Percentiles rank a stretch among this genome's conserved stretches.
Evolutionary conservation across 2,113 vertebrate genomes (phyloP).

Genomic region (Lasiurus cinereus): DNA sequence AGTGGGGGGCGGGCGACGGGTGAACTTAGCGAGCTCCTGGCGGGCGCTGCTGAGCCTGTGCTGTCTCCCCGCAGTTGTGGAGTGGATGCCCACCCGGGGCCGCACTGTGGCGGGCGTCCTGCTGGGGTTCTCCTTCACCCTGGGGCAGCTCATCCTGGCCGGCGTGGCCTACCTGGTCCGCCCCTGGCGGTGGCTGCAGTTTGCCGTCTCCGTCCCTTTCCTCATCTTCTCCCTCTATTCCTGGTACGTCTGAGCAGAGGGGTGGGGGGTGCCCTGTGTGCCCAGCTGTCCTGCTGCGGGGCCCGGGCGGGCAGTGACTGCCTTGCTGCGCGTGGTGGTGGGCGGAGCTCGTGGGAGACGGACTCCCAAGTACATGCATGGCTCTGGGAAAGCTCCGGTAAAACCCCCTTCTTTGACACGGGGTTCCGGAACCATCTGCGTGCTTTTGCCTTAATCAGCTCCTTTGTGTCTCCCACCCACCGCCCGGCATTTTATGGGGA

Average conservation of each 20-base stretch:
- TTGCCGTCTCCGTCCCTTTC: conserved; percentile 82
- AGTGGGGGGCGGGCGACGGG: neutral
- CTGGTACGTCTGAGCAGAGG: conserved; percentile 77
- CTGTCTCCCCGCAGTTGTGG: conserved; percentile 75
- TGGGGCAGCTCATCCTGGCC: conserved; percentile 84
- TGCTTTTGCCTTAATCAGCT: neutral
- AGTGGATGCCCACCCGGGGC: conserved; percentile 84
- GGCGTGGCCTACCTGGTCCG: conserved; percentile 79
- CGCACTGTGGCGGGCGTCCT: conserved; percentile 76
- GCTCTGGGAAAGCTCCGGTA: neutral
- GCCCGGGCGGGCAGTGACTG: no score
- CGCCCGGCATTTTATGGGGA: neutral
- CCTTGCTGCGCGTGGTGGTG: neutral
- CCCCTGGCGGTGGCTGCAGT: conserved; percentile 84
- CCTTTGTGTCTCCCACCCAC: neutral
- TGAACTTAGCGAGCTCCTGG: rapidly evolving
- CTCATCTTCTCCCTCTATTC: conserved; percentile 85
- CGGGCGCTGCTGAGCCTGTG: rapidly evolving
- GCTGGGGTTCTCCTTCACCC: conserved; percentile 82
- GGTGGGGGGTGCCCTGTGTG: neutral
- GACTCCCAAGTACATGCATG: rapidly evolving
- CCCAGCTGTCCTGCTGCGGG: rapidly evolving
- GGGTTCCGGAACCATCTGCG: neutral
- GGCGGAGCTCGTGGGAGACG: neutral
- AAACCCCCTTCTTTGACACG: neutral